Evolutionary conservation across 2,888 invertebrate species (phyloP).

Genomic region (Epinotia bilunana): DNA sequence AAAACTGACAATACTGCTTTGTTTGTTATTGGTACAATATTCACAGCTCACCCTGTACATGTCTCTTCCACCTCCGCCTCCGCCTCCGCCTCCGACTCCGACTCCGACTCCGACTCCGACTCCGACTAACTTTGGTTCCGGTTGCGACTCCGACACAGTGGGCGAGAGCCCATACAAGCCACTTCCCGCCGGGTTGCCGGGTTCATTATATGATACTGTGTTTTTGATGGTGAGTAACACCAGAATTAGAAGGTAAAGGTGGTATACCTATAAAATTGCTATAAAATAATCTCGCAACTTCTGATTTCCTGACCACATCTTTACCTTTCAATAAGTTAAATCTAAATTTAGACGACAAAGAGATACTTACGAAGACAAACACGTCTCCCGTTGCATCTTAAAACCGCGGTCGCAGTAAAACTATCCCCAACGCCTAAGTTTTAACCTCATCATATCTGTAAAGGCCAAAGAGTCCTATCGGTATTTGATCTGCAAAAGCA

Average conservation of each 20-base stretch:
- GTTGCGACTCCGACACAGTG: too few species aligned
- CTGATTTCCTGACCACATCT: background rate
- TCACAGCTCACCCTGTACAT: too few species aligned
- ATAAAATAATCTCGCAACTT: background rate
- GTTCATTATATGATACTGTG: too few species aligned
- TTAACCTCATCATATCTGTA: constrained; percentile 17
- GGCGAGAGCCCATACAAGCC: too few species aligned
- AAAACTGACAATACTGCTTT: too few species aligned
- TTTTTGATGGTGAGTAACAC: background rate
- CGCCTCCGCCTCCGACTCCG: too few species aligned
- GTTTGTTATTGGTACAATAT: too few species aligned
- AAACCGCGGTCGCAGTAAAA: constrained; percentile 19
- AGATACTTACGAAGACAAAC: constrained; percentile 3
- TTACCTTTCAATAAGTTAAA: background rate
- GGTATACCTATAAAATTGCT: background rate
- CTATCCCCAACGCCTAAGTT: constrained; percentile 31
- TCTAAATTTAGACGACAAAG: background rate
- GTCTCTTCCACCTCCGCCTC: too few species aligned
- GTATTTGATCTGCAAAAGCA: background rate
- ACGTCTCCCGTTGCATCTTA: constrained; percentile 28
- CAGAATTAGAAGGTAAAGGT: background rate
- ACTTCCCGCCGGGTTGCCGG: too few species aligned
- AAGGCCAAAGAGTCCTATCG: background rate
- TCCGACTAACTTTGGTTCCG: too few species aligned
- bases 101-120: too few species aligned